Base-by-base conservation (phyloP, 2,888 invertebrate species). In the Diplolepis rosae region DNA sequence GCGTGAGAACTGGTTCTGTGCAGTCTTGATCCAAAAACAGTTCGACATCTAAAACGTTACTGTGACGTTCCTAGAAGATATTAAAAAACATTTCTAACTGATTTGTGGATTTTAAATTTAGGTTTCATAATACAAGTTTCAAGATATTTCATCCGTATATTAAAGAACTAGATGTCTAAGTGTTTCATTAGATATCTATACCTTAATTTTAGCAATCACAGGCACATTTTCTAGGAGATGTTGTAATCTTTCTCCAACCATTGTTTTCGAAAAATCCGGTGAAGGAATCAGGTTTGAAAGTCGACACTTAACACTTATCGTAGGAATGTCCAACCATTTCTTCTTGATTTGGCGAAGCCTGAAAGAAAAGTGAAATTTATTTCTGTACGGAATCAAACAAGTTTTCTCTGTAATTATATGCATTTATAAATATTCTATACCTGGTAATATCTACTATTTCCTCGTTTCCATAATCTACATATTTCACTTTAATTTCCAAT, bases 401-500 rank as follows among this genome's bases (percentile, higher is more conserved):
- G n/a, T 2, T 15, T 27, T 18, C n/a, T n/a, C n/a, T n/a, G n/a
- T n/a, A n/a, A n/a, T n/a, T 66, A 18, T 18, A 65, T 51, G 2
- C 45, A 7, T 18, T 11, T 48, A 69, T 7, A 9, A 22, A 52
- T 72, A 71, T 61, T 4, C 73, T 77, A 75, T 67, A 81, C 79
- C 79, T 56, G n/a, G 78, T 24, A 13, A 52, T n/a, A 65, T 73
- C 56, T 3, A 79, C 24, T 30, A 9, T 48, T 82, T 93, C 93
- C 6, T 90, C 87, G 80, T 95, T 94, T 1, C 95, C 94, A 82
- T 92, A 95, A 87, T 96, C 96, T 0, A 95, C 92, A 86, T 93
- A 96, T 76, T 90, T 89, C 0, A 96, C 92, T 80, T 91, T 91
- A 0, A 94, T 90, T 66, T 86, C 81, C 2, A 65, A 35, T 5